Base-by-base conservation (phyloP, 2,888 invertebrate genomes). In the Thereva unica region DNA sequence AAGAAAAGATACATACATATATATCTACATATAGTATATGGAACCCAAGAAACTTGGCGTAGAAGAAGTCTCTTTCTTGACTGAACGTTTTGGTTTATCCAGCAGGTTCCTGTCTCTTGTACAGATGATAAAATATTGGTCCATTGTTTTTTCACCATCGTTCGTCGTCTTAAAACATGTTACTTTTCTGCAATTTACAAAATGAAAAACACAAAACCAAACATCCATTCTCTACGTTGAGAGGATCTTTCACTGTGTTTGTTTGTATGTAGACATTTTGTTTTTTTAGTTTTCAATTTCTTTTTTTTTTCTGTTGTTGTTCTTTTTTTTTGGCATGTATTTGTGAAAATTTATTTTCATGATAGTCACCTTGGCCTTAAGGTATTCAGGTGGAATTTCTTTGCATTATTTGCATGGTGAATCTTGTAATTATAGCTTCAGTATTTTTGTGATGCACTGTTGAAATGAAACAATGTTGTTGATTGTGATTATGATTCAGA, bases 91-190 rank as follows among this genome's bases (percentile, higher is more conserved):
- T 64, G 53, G 52, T 53, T 64, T 42, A 2, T 64, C 53, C 47
- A 64, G 54, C 64, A 64, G 64, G 64, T 64, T 54, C 64, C 55
- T 65, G 65, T 65, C 56, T 55, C 65, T 49, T 65, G 47, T 49
- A 70, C 68, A 69, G 72, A 73, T 70, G 71, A 73, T 74, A 74
- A 74, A 71, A 73, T 74, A 74, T 74, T 71, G 74, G 71, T 71
- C 72, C 73, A 74, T 74, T 74, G 74, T 75, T 69, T 71, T 68
- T 53, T 66, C 66, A 56, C 40, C 49, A 65, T 56, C 65, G 56
- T 65, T 56, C 56, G 65, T 65, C 56, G 65, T 65, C 55, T 64
- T 38, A 42, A 49, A 64, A 64, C 53, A 64, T 53, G 52, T 64
- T 53, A 44, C 64, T 64, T 61, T 61, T 50, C 50, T 61, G 61